phyloP scores from a whole-genome alignment of 1,140 invertebrate species.

The Odontomachus brunneus region DNA sequence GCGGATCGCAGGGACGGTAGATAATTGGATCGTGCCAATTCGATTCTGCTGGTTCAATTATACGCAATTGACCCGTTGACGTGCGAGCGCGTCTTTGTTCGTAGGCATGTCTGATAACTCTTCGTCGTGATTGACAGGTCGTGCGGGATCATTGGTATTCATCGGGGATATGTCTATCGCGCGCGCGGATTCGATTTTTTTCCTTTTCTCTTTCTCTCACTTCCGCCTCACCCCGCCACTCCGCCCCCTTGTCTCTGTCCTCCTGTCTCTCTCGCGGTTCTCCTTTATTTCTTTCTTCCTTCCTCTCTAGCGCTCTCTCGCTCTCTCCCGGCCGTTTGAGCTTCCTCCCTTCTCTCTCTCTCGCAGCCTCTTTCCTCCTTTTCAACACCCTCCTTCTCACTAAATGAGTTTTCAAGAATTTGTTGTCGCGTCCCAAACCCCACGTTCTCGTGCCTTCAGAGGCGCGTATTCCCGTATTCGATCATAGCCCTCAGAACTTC shows the following conservation, averaged over 20 bases:
- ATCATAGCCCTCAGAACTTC: conserved; percentile 35
- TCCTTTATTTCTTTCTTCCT: background rate
- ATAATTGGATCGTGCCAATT: conserved; percentile 80
- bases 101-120: conserved; percentile 56
- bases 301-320: background rate
- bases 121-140: conserved; percentile 58
- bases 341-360: background rate
- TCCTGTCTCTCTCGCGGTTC: background rate
- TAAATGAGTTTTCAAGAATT: conserved; percentile 63
- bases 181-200: conserved; percentile 40
- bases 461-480: conserved; percentile 23
- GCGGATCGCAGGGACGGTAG: conserved; percentile 20
- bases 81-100: conserved; percentile 64
- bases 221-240: too few species aligned
- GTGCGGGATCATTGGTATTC: conserved; percentile 61
- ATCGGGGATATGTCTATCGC: conserved; percentile 53
- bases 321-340: background rate
- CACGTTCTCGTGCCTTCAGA: background rate
- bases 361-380: background rate
- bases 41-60: conserved; percentile 75
- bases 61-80: conserved; percentile 76
- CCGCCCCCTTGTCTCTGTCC: background rate
- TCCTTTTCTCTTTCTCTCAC: background rate
- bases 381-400: conserved; percentile 52
- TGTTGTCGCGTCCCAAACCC: conserved; percentile 29